A percentile compares a stretch with the other conserved stretches of the same genome.
These are phyloP conservation scores for Cabera pusaria DNA, from an alignment of 2,888 invertebrate species.

Conservation along the genomic window DNA sequence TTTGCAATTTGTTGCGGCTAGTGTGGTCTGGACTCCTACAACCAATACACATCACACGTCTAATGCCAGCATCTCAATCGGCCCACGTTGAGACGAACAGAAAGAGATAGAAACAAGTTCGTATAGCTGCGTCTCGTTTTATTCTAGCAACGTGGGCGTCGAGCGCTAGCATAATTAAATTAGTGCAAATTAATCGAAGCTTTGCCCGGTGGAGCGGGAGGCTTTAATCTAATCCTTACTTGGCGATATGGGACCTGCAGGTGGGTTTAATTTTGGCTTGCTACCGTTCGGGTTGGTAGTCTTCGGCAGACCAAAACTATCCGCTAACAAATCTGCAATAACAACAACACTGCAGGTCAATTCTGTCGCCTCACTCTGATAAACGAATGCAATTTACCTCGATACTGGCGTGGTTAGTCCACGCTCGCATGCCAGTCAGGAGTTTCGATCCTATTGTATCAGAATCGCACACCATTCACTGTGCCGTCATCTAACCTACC, in stretches of 20 bases:
- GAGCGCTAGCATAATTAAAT: conserved; percentile 3
- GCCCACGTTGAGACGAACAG: no score
- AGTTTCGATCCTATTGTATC: no score
- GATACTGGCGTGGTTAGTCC: no score
- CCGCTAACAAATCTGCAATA: conserved; percentile 73
- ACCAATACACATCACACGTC: conserved; percentile 24
- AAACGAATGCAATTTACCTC: no score
- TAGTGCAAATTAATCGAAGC: conserved; percentile 23
- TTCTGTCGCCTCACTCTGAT: no score
- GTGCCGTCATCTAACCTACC: no score
- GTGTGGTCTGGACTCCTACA: conserved; percentile 42
- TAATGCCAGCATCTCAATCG: conserved; percentile 1
- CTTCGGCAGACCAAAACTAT: conserved; percentile 73
- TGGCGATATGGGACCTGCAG: conserved; percentile 54
- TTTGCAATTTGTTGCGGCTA: conserved; percentile 47
- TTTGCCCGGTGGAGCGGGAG: conserved; percentile 15
- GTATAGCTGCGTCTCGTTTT: no score
- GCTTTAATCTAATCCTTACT: conserved; percentile 51
- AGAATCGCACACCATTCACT: no score
- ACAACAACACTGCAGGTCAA: conserved; percentile 54
- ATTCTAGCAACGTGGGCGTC: no score
- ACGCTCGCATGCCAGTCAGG: no score
- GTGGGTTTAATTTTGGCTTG: conserved; percentile 59
- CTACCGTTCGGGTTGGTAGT: conserved; percentile 50
- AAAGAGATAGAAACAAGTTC: no score